Evolutionary conservation across 2,113 vertebrate genomes (phyloP).

Genomic region (Cheilinus undulatus): DNA sequence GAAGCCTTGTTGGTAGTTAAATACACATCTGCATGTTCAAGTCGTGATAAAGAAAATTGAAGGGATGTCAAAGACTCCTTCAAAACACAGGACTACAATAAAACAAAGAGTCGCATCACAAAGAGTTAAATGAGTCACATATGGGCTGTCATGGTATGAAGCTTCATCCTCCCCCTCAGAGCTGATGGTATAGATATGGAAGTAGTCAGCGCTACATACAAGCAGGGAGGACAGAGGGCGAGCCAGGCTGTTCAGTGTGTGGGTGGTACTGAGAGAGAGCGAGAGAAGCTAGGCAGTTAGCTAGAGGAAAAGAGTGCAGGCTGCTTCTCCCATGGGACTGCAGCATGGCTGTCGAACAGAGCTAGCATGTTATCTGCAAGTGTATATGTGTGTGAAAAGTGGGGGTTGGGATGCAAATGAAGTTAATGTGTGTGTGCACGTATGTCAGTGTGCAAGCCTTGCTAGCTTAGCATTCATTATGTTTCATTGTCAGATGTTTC

Average conservation of each 20-base stretch:
- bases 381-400: conserved; percentile 57
- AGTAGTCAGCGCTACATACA: conserved; percentile 56
- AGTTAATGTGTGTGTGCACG: conserved; percentile 39
- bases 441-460: conserved; percentile 29
- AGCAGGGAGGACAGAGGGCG: conserved; percentile 72
- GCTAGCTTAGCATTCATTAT: conserved; percentile 21
- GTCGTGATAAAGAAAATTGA: conserved; percentile 15
- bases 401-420: conserved; percentile 74
- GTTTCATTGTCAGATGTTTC: not conserved
- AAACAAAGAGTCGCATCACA: conserved; percentile 27
- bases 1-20: conserved; percentile 24
- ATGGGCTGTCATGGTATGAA: conserved; percentile 57
- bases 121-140: conserved; percentile 59
- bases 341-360: conserved; percentile 67
- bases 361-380: conserved; percentile 56
- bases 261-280: conserved; percentile 68
- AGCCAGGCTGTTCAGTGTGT: conserved; percentile 79
- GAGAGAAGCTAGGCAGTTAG: conserved; percentile 55
- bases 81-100: not conserved
- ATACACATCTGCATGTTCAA: conserved; percentile 20
- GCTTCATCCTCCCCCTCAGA: conserved; percentile 63
- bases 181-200: conserved; percentile 72
- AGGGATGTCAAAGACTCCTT: conserved; percentile 1
- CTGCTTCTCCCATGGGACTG: conserved; percentile 76
- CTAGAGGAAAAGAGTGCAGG: conserved; percentile 67